A percentile compares a stretch with the other conserved stretches of the same genome.
These are phyloP conservation scores for Drosophila nebulosa DNA, from an alignment of 1,140 invertebrate species.

Conservation along the genomic window DNA sequence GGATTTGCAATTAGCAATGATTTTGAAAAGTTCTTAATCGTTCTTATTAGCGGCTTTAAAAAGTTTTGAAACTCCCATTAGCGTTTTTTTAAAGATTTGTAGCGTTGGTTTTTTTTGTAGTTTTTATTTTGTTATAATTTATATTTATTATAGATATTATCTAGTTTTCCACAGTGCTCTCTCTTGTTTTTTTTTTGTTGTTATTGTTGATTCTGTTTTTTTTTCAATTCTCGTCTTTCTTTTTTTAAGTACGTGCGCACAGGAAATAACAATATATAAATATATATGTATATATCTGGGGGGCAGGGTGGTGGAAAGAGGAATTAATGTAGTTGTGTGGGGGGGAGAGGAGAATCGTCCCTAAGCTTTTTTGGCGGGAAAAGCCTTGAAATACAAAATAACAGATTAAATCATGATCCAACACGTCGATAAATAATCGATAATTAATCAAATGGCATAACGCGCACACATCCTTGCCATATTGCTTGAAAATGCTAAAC, in stretches of 20 bases:
- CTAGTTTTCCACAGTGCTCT: slow-evolving; percentile 67
- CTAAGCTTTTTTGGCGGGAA: neutral
- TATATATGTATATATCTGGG: slow-evolving; percentile 24
- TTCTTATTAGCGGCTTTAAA: no score
- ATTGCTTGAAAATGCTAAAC: slow-evolving; percentile 29
- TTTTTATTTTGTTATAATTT: slow-evolving; percentile 33
- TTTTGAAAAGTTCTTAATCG: no score
- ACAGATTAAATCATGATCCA: slow-evolving; percentile 29
- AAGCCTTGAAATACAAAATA: slow-evolving; percentile 19
- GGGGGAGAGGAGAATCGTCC: neutral
- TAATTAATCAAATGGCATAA: slow-evolving; percentile 24
- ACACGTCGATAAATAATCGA: neutral
- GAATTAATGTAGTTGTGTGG: neutral
- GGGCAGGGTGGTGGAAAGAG: neutral
- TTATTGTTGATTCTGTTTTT: slow-evolving; percentile 27
- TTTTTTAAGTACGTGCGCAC: slow-evolving; percentile 71
- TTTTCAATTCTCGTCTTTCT: slow-evolving; percentile 11
- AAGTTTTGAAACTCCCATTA: no score
- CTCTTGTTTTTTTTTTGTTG: slow-evolving; percentile 18
- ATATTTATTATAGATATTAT: slow-evolving; percentile 68
- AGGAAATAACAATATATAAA: slow-evolving; percentile 71
- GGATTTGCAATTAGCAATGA: no score
- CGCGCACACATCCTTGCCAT: neutral
- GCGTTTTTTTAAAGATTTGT: neutral
- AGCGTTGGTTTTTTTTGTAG: neutral